Evolutionary conservation across 2,113 vertebrate genomes (phyloP).

Genomic region (Bucco capensis): DNA sequence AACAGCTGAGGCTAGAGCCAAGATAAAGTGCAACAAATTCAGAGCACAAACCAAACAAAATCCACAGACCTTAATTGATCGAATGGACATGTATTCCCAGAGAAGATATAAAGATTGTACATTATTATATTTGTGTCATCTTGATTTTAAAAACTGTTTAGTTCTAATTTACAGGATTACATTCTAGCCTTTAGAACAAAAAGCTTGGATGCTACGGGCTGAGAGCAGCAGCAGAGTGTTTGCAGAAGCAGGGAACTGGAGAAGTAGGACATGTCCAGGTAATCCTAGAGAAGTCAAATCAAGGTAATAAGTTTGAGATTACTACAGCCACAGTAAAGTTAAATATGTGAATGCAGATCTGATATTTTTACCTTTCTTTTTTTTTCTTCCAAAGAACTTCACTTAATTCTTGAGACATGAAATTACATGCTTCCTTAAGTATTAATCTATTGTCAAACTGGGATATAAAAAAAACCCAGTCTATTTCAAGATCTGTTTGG

Average conservation of each 20-base stretch:
- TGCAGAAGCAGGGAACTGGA: neutral
- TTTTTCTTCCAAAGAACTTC: neutral
- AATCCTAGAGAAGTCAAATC: neutral
- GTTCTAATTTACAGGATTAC: neutral
- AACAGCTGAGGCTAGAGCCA: neutral
- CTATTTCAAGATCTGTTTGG: neutral
- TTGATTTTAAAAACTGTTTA: neutral
- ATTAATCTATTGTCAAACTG: neutral
- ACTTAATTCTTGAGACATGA: neutral
- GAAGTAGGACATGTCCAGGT: neutral
- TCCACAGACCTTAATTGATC: neutral
- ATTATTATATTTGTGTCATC: too few relatives aligned
- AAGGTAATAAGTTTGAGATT: neutral
- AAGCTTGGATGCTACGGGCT: neutral
- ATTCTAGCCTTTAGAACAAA: neutral
- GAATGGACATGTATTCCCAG: fast-evolving
- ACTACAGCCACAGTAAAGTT: neutral
- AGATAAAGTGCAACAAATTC: neutral
- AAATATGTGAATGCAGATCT: fast-evolving
- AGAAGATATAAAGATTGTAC: neutral
- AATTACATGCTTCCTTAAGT: neutral
- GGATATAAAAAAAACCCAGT: neutral
- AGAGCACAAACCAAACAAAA: neutral
- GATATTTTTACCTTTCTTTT: neutral
- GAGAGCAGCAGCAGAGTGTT: neutral